These are phyloP conservation scores for Vireo griseus DNA, from an alignment of 2,797 vertebrate genomes.

Conservation along the genomic window DNA sequence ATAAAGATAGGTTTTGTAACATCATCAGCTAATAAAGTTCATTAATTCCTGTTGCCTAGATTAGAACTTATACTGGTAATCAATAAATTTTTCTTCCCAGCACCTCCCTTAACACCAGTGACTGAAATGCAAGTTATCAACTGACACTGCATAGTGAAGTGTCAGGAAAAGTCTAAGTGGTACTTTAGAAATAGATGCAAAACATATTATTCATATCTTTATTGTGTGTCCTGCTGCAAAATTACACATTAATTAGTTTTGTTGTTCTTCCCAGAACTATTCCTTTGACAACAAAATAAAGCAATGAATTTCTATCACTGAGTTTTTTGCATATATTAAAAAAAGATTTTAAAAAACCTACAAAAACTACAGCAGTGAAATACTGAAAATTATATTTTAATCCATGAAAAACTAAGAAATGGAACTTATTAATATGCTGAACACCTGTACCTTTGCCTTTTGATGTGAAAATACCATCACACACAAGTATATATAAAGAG, in stretches of 20 bases:
- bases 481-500: neutral
- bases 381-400: neutral
- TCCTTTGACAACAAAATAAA: neutral
- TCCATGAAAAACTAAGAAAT: neutral
- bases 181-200: neutral
- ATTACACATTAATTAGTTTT: neutral
- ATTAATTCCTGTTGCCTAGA: neutral
- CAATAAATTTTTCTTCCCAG: neutral
- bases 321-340: neutral
- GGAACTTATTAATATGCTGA: neutral
- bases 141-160: neutral
- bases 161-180: neutral
- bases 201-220: neutral
- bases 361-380: neutral
- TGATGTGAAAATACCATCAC: neutral
- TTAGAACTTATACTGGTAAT: neutral
- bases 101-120: neutral
- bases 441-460: neutral
- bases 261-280: neutral
- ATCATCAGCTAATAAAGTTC: neutral
- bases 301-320: neutral
- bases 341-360: accelerated
- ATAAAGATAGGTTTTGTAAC: neutral
- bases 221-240: neutral
- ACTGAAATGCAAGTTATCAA: neutral